Percentiles rank a stretch among this genome's conserved stretches.
phyloP scores from a whole-genome alignment of 2,113 vertebrate genomes.

The Sardina pilchardus region DNA sequence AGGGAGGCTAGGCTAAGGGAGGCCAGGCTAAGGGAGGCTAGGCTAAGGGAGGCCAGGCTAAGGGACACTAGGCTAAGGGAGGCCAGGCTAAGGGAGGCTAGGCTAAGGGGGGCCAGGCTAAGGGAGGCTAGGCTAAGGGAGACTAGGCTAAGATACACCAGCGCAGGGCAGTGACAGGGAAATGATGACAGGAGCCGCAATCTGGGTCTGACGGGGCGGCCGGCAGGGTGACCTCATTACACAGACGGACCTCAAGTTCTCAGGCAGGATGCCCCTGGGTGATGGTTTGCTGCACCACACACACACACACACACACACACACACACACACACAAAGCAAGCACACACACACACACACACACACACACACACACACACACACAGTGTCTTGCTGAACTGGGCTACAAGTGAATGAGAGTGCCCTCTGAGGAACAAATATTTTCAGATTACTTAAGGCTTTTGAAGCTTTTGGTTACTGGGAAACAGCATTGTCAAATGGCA shows the following conservation, averaged over 20 bases:
- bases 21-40: background rate
- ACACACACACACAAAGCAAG: too few relatives aligned
- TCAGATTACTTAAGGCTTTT: background rate
- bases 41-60: too few relatives aligned
- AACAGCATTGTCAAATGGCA: background rate
- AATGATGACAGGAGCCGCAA: background rate
- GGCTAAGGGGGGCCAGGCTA: too few relatives aligned
- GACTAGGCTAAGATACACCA: constrained; percentile 13
- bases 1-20: background rate
- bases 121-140: background rate
- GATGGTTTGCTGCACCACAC: background rate
- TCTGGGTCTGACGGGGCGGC: background rate
- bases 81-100: too few relatives aligned
- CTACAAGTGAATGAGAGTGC: too few relatives aligned
- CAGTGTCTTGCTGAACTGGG: background rate
- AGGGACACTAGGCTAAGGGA: background rate
- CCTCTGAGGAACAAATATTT: background rate
- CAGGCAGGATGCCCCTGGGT: background rate
- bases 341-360: background rate
- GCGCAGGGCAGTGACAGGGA: background rate
- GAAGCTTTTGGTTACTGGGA: background rate
- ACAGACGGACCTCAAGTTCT: background rate
- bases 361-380: background rate
- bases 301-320: constrained; percentile 8
- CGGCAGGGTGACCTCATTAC: background rate